Percentiles rank a stretch among this genome's conserved stretches.
Evolutionary conservation across 2,113 vertebrate genomes (phyloP).

Genomic region (Cacatua alba): DNA sequence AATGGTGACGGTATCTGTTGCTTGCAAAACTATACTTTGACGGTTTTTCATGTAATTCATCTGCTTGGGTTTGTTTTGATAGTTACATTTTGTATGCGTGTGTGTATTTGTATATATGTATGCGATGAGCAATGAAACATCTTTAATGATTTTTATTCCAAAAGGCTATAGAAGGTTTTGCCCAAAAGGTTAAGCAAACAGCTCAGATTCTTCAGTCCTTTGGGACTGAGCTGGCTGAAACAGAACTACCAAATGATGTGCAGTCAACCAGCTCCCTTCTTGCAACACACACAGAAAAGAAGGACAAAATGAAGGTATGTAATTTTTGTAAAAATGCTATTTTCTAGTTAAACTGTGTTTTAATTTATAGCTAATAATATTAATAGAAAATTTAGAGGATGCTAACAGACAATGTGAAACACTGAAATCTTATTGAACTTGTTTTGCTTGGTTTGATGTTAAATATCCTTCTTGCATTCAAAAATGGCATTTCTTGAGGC

Average conservation of each 20-base stretch:
- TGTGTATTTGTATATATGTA: not conserved
- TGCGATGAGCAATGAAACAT: not conserved
- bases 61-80: not conserved
- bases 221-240: conserved; percentile 94
- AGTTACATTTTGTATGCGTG: not conserved
- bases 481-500: not conserved
- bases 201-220: conserved; percentile 93
- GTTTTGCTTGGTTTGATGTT: not conserved
- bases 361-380: not conserved
- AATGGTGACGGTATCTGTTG: conserved; percentile 46
- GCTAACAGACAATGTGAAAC: not conserved
- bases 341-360: not conserved
- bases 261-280: conserved; percentile 87
- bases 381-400: not conserved
- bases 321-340: not conserved
- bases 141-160: conserved; percentile 25
- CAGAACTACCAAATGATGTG: conserved; percentile 91
- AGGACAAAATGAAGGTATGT: conserved; percentile 89
- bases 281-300: conserved; percentile 85
- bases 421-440: not conserved
- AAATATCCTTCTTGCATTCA: not conserved
- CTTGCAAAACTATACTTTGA: conserved; percentile 1
- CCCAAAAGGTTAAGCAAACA: conserved; percentile 93
- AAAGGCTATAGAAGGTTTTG: conserved; percentile 95
- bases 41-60: not conserved